Percentiles rank a stretch among this genome's conserved stretches.
Evolutionary conservation across 30 jellyfish, hydroid and myxozoan species (phyloP).

Genomic region (Aurelia sp.): DNA sequence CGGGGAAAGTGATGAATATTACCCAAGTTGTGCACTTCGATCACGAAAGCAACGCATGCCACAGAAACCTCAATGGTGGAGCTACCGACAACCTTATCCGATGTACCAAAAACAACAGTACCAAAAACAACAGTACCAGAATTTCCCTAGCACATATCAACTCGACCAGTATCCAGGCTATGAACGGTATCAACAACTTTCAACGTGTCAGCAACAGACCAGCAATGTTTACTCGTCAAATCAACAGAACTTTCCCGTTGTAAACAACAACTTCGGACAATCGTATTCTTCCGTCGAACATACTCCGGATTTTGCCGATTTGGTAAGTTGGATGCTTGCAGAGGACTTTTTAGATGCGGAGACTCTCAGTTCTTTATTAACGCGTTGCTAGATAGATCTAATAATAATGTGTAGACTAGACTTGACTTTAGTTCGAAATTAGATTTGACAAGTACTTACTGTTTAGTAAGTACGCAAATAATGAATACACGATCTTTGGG

Average conservation of each 20-base stretch:
- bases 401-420: slow-evolving; percentile 11
- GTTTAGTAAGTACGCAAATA: neutral
- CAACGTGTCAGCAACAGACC: neutral
- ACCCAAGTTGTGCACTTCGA: slow-evolving; percentile 31
- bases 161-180: neutral
- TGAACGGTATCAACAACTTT: neutral
- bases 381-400: slow-evolving; percentile 37
- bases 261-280: neutral
- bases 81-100: neutral
- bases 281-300: slow-evolving; percentile 6
- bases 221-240: neutral
- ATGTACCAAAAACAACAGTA: neutral
- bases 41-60: neutral
- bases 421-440: slow-evolving; percentile 10
- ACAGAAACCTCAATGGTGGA: neutral
- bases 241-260: slow-evolving; percentile 13
- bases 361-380: slow-evolving; percentile 30
- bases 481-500: too few species aligned
- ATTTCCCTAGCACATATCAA: neutral
- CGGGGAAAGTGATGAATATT: slow-evolving; percentile 63
- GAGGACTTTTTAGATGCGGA: slow-evolving; percentile 72
- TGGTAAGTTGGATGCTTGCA: slow-evolving; percentile 83
- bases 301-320: slow-evolving; percentile 64
- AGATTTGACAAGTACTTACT: slow-evolving; percentile 21
- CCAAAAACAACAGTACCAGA: neutral